Evolutionary conservation across 2,113 vertebrate genomes (phyloP).

Genomic region (Corvus hawaiiensis): DNA sequence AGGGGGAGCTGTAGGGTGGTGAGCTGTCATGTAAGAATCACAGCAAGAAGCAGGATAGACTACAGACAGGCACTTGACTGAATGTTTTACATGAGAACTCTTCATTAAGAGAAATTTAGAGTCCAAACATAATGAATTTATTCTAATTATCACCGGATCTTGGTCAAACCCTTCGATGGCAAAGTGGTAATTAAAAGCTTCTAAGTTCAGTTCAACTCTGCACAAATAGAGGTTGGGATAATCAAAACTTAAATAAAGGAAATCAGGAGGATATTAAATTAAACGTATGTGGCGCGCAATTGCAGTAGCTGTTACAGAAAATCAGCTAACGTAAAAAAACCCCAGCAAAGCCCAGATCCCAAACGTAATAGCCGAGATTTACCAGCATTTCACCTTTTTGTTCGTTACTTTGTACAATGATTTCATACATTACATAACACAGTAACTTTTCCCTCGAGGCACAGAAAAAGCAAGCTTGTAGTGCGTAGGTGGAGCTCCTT

Average conservation of each 20-base stretch:
- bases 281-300: background rate
- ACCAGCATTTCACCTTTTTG: background rate
- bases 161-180: background rate
- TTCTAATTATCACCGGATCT: background rate
- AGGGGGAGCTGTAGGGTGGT: background rate
- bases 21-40: background rate
- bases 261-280: background rate
- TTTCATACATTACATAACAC: background rate
- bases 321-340: background rate
- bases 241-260: background rate
- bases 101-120: background rate
- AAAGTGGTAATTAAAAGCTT: background rate
- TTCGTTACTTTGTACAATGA: background rate
- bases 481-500: background rate
- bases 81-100: background rate
- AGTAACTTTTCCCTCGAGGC: background rate
- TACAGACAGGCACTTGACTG: background rate
- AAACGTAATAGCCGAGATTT: accelerated
- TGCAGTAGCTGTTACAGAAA: background rate
- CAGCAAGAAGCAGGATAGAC: background rate
- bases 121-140: background rate
- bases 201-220: background rate
- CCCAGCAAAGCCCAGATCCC: background rate
- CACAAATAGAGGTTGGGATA: background rate
- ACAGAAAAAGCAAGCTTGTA: accelerated